Evolutionary conservation across 2,888 invertebrate species (phyloP), one percentile per base, ranked within the genome.

Genomic region (Alentia gelatinosa): DNA sequence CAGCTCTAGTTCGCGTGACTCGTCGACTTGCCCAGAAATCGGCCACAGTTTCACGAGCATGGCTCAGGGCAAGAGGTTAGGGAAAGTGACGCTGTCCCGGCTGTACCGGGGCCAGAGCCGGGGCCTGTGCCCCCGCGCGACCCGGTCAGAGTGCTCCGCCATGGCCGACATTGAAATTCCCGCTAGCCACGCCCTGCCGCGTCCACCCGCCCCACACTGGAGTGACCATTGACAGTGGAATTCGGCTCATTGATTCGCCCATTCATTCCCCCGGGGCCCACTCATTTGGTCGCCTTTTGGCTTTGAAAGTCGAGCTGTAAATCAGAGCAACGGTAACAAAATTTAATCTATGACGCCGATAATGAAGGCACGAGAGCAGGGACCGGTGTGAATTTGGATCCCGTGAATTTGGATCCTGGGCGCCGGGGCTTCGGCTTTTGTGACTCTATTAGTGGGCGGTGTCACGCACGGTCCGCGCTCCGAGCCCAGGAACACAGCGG

Each of bases 31-130:
- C 47, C 47, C 86, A 47, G 33, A 47, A 86, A 86, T 47, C 50
- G 40, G 42, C 47, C 86, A 86, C 47, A 33, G 86, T 86, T 86
- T 86, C 86, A 47, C 47, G 50, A 86, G 86, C 47, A 86, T 86
- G 26, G 86, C 86, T 86, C 47, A 50, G 86, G 86, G 86, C 86
- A 47, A 23, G 47, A 50, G 86, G 86, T 86, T 42, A 86, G 86
- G 9, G 37, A 39, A 39, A 79, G 79, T 79, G 79, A 39, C 79
- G 37, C 37, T 26, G 68, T 9, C 19, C n/a, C 56, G 56, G 56
- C 19, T 56, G 56, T 56, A n/a, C 56, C 56, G 23, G 3, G 56
- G n/a, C 56, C 56, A n/a, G 56, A n/a, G 56, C 56, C 56, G 23
- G 3, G n/a, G 23, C n/a, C 56, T 12, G 5, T 56, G 19, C 68